Conservation (phyloP, 2,113 vertebrate species). For the Pitta sordida region DNA sequence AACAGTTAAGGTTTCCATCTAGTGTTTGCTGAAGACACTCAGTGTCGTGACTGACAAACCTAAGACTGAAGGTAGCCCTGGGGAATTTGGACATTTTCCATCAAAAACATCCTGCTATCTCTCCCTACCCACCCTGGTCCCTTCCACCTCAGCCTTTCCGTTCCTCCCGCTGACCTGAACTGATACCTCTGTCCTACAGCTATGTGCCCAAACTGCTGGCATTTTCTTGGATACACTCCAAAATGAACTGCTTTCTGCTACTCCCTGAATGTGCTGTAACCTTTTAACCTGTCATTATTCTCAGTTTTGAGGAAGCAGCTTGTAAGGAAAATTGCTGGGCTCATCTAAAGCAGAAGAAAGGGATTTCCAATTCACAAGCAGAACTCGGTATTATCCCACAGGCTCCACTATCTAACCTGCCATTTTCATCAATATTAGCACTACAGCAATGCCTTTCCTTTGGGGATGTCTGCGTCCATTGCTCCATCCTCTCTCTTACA, state of each 20-base stretch:
- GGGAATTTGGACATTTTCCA: neutral
- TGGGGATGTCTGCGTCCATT: neutral
- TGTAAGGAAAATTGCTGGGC: neutral
- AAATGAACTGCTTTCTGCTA: neutral
- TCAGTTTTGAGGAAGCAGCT: neutral
- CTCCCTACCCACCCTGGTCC: neutral
- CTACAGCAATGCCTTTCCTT: rapidly evolving
- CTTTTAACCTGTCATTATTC: neutral
- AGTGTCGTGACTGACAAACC: neutral
- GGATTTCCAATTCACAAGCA: neutral
- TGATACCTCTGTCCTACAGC: neutral
- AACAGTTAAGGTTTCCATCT: conserved; percentile 47
- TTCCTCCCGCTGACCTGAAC: neutral
- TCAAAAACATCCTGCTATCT: neutral
- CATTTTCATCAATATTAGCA: neutral
- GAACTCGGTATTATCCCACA: neutral
- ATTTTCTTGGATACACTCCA: neutral
- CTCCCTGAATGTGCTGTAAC: neutral
- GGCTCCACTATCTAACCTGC: neutral
- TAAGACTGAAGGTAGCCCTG: neutral
- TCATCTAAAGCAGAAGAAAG: neutral
- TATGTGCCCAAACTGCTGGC: neutral
- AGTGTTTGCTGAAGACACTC: conserved; percentile 27
- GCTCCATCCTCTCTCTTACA: neutral
- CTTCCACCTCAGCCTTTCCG: neutral